A percentile compares a stretch with the other conserved stretches of the same genome.
Evolutionary conservation across 1,140 invertebrate genomes (phyloP).

Genomic region (Bombus pyrosoma): DNA sequence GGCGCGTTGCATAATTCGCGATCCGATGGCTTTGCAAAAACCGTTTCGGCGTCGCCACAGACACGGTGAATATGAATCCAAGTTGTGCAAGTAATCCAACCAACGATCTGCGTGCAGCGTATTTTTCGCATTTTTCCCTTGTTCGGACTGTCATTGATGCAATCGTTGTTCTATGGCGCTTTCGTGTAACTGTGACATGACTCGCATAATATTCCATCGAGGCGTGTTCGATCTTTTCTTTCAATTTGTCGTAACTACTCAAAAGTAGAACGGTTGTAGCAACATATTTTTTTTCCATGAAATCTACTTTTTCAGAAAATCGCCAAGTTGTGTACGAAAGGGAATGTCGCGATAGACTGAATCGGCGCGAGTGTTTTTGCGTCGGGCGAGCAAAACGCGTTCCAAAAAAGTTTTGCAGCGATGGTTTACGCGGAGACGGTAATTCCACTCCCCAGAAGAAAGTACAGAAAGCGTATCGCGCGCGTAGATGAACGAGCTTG

Average conservation of each 20-base stretch:
- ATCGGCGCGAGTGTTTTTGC: neutral
- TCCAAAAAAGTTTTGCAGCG: neutral
- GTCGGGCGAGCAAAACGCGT: neutral
- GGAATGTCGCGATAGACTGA: neutral
- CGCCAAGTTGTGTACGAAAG: neutral
- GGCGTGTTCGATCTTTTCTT: neutral
- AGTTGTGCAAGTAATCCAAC: constrained; percentile 9
- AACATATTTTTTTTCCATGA: too few relatives aligned
- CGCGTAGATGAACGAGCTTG: neutral
- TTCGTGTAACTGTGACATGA: neutral
- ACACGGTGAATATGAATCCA: neutral
- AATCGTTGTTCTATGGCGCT: neutral
- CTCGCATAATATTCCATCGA: neutral
- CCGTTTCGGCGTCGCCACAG: neutral
- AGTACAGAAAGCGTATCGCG: neutral
- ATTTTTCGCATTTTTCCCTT: neutral
- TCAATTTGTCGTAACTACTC: neutral
- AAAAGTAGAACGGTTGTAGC: neutral
- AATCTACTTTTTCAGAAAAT: neutral
- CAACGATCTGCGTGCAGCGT: too few relatives aligned
- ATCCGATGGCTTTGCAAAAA: neutral
- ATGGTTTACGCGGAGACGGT: neutral
- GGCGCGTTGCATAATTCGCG: neutral
- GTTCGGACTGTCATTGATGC: neutral
- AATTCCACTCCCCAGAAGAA: neutral